Base-by-base conservation (phyloP, 2,888 invertebrate species). In the Leucophenga montana region DNA sequence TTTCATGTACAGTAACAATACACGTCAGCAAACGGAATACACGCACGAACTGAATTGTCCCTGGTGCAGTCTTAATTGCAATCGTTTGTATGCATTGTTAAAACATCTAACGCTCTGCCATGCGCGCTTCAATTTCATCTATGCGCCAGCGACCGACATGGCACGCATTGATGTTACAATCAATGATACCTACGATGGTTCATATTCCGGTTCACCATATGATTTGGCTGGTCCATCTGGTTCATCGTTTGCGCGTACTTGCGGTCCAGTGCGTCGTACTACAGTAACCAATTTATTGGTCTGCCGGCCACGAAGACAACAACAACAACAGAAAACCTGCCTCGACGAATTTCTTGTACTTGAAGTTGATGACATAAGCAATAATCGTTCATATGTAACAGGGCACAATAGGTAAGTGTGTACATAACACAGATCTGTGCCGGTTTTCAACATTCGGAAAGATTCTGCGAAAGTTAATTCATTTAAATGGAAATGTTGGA, bases 91-190 rank as follows among this genome's bases (percentile, higher is more conserved):
- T 89, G 94, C 96, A 0, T 90, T 98, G 76, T 91, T 98, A 50
- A 98, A 97, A 87, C 98, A 98, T 88, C 91, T 98, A 68, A 97
- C 97, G 88, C 90, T 97, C 57, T 97, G 97, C 87, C 98, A 98
- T 89, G 94, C 96, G 3, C 91, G 98, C 79, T 97, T 98, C 89
- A 95, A 95, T 77, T 98, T 98, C 85, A 95, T 95, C 1, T 97
- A 97, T 88, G 88, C 85, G 71, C 84, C 86, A 46, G 85, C 86
- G 6, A 85, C 83, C n/a, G 85, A 83, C 76, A 95, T 96, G 72
- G 96, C 97, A 53, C 92, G 96, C 71, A 95, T 98, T 77, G 97
- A 98, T 89, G 97, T 98, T 1, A 95, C 97, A 0, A 95, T 98
- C 78, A 98, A 98, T 89, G 97, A 98, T 88, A 90, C 94, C 72